Base-by-base conservation (phyloP, 2,888 invertebrate species). In the Gymnoscelis rufifasciata region DNA sequence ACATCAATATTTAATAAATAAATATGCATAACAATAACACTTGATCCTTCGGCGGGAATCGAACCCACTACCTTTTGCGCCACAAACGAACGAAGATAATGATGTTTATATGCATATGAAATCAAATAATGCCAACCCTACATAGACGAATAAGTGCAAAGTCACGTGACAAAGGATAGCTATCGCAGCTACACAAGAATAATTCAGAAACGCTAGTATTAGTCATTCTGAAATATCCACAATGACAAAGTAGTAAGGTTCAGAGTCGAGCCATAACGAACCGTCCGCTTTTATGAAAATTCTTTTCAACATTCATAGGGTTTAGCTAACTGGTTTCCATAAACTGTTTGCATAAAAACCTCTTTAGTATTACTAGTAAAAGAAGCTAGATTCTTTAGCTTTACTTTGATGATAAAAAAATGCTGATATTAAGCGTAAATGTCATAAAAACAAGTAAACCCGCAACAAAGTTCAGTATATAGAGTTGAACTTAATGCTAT, bases 151-250 rank as follows among this genome's bases (percentile, higher is more conserved):
- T 35, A 35, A 35, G 15, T 35, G 35, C 35, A 35, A 35, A 35
- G 35, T 35, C 35, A 35, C 35, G 35, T 35, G 37, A 38, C 37
- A 38, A 27, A 38, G 13, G 27, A 24, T 3, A 38, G 26, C 24
- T 24, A 27, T 38, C n/a, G 27, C 26, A 26, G 6, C 10, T 54
- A 50, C 40, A 23, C 41, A 39, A 36, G 37, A 52, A 51, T 53
- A 52, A 56, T 55, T 51, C 54, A 50, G 49, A 30, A 54, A 46
- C 55, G 42, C 52, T 36, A 38, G 30, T 47, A 51, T 48, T 40
- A 46, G 48, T 28, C 41, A 41, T 49, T 38, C 41, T 45, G 35
- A 41, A 38, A 28, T 42, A n/a, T 8, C 24, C 38, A 41, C 44
- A 38, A 35, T 38, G 31, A 38, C 38, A 14, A 24, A 6, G 36